A percentile compares a stretch with the other conserved stretches of the same genome.
Conservation (phyloP, 2,113 vertebrate species). For the Nothobranchius furzeri region DNA sequence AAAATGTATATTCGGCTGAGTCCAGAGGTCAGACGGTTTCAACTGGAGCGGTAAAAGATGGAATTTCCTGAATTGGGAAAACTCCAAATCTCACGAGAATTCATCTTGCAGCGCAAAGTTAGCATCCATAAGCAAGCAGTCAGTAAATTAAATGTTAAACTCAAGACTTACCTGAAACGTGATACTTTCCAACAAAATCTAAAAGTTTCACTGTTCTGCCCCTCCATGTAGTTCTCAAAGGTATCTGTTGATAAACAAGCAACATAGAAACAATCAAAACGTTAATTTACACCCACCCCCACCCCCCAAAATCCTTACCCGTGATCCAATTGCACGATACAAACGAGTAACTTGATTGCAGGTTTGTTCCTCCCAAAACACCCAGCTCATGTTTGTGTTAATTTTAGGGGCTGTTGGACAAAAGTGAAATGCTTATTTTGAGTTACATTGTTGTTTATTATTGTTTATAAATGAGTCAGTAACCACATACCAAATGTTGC, state of each 20-base stretch:
- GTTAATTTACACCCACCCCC: not conserved
- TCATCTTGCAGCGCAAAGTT: too few relatives aligned
- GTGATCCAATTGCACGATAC: slow-evolving; percentile 85
- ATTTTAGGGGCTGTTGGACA: slow-evolving; percentile 87
- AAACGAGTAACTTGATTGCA: slow-evolving; percentile 83
- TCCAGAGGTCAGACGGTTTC: too few relatives aligned
- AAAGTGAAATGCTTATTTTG: not conserved
- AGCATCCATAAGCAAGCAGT: too few relatives aligned
- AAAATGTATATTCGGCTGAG: too few relatives aligned
- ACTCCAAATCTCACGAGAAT: too few relatives aligned
- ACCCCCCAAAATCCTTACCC: slow-evolving; percentile 69
- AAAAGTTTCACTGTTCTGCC: slow-evolving; percentile 84
- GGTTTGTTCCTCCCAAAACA: slow-evolving; percentile 92
- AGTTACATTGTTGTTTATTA: too few relatives aligned
- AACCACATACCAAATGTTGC: slow-evolving; percentile 84
- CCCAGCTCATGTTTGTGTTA: slow-evolving; percentile 80
- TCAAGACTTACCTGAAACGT: slow-evolving; percentile 66
- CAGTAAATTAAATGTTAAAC: too few relatives aligned
- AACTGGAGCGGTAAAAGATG: too few relatives aligned
- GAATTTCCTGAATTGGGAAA: too few relatives aligned
- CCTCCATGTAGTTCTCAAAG: slow-evolving; percentile 89
- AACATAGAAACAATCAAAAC: not conserved
- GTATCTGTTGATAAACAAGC: slow-evolving; percentile 74
- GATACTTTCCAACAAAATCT: slow-evolving; percentile 85
- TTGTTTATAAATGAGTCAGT: not conserved